phyloP scores from a whole-genome alignment of 30 jellyfish, hydroid and myxozoan species.

The Rhopilema esculentum region DNA sequence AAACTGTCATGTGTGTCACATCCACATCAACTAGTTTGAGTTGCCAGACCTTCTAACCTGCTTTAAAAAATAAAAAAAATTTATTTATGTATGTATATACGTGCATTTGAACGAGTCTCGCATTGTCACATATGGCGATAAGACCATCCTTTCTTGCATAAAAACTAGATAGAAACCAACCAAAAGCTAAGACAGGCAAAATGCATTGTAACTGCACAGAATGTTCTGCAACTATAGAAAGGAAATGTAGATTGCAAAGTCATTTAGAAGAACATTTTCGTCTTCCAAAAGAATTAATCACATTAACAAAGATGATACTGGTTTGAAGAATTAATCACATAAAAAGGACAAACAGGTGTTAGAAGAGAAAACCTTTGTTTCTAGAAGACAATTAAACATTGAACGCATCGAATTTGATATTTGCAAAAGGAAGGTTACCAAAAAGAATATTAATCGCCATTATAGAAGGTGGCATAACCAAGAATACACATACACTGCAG shows the following conservation, averaged over 20 bases:
- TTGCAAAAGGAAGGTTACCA: not conserved
- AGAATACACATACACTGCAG: not conserved
- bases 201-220: constrained; percentile 22
- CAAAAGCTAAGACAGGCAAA: not conserved
- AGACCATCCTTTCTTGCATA: constrained; percentile 15
- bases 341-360: not conserved
- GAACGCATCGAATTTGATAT: constrained; percentile 3
- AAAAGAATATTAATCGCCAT: constrained; percentile 5
- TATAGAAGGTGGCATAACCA: not conserved
- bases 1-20: constrained; percentile 8
- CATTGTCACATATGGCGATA: not conserved
- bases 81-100: too few species aligned
- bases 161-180: not conserved
- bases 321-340: not conserved
- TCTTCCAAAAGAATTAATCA: not conserved
- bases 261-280: not conserved
- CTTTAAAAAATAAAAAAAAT: too few species aligned
- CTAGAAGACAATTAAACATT: not conserved
- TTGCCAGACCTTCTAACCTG: too few species aligned
- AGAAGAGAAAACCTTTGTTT: not conserved
- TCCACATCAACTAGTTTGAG: too few species aligned
- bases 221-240: not conserved
- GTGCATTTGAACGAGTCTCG: not conserved
- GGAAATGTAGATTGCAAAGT: not conserved
- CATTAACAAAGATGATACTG: not conserved